Evolutionary conservation across 1,140 invertebrate species (phyloP).

Genomic region (Leptinotarsa defecta): DNA sequence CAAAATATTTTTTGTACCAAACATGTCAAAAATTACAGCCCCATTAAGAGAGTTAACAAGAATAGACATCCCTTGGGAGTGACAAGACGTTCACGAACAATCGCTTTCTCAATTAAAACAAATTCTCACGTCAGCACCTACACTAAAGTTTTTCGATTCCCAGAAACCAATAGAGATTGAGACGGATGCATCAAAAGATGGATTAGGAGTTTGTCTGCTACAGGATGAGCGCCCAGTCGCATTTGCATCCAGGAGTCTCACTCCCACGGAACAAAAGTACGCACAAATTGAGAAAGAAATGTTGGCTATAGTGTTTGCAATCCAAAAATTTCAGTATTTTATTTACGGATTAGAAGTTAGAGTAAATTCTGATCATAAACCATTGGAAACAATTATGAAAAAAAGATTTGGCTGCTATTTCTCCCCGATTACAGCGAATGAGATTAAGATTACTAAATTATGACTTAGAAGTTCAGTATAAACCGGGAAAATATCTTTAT

Average conservation of each 20-base stretch:
- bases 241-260: neutral
- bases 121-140: neutral
- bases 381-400: slow-evolving; percentile 30
- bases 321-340: neutral
- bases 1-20: slow-evolving; percentile 13
- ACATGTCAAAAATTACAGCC: neutral
- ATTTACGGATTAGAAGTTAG: neutral
- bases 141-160: neutral
- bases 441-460: slow-evolving; percentile 47
- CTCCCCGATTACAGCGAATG: slow-evolving; percentile 50
- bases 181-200: neutral
- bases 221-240: neutral
- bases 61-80: neutral
- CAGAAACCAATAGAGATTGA: neutral
- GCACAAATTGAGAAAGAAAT: slow-evolving; percentile 2
- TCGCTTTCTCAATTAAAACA: neutral
- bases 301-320: neutral
- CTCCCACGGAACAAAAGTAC: neutral
- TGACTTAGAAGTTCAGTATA: slow-evolving; percentile 41
- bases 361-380: slow-evolving; percentile 25
- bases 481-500: slow-evolving; percentile 45
- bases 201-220: neutral
- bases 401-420: slow-evolving; percentile 33
- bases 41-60: neutral
- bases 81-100: neutral